Evolutionary conservation across 2,888 invertebrate genomes (phyloP).

Genomic region (Dryomyza anilis): DNA sequence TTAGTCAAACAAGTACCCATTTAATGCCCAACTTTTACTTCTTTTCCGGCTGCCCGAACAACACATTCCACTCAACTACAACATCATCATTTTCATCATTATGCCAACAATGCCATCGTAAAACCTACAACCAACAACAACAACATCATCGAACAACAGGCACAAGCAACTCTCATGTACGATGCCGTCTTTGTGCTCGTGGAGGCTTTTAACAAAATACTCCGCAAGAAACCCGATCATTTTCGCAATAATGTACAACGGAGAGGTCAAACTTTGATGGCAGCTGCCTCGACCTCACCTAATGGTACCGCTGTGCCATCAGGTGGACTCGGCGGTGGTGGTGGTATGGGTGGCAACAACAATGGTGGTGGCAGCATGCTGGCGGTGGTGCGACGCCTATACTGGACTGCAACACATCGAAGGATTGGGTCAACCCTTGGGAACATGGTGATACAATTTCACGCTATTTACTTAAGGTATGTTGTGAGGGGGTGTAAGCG

Average conservation of each 20-base stretch:
- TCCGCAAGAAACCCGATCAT: conserved; percentile 84
- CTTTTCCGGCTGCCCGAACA: too few relatives aligned
- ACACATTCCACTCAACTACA: too few relatives aligned
- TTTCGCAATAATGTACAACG: conserved; percentile 75
- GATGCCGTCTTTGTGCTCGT: conserved; percentile 92
- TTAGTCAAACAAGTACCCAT: too few relatives aligned
- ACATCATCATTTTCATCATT: too few relatives aligned
- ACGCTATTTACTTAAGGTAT: conserved; percentile 73
- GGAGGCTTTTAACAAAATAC: conserved; percentile 85
- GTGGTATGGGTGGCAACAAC: conserved; percentile 60
- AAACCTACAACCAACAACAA: conserved; percentile 24
- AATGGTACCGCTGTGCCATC: conserved; percentile 42
- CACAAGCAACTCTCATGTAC: conserved; percentile 94
- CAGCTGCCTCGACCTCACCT: conserved; percentile 49
- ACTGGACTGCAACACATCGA: conserved; percentile 84
- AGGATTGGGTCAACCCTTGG: conserved; percentile 85
- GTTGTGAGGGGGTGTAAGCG: conserved; percentile 34
- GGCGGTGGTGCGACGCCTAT: conserved; percentile 58
- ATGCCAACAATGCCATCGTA: too few relatives aligned
- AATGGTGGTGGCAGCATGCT: conserved; percentile 52
- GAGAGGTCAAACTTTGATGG: conserved; percentile 66
- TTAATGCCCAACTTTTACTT: too few relatives aligned
- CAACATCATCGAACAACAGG: conserved; percentile 64
- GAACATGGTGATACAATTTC: conserved; percentile 92
- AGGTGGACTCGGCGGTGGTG: conserved; percentile 60